A percentile compares a stretch with the other conserved stretches of the same genome.
Conservation (phyloP, 2,888 invertebrate species). For the Erebia aethiops region DNA sequence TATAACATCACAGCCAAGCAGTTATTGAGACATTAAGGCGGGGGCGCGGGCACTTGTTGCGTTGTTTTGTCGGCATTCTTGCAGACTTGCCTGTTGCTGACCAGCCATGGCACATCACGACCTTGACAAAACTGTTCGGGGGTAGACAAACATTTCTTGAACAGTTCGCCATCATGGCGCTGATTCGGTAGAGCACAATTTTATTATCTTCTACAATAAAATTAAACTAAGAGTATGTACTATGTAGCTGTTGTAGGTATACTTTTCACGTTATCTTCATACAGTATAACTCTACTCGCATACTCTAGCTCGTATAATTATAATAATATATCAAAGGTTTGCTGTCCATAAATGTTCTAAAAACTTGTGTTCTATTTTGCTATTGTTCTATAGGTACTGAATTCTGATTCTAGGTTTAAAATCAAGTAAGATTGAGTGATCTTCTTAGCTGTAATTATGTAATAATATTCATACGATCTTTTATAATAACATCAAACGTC, state of each 20-base stretch:
- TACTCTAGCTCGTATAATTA: not conserved
- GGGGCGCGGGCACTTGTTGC: slow-evolving; percentile 77
- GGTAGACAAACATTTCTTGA: slow-evolving; percentile 14
- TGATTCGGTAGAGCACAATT: not conserved
- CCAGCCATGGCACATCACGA: slow-evolving; percentile 68
- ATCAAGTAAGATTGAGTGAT: slow-evolving; percentile 19
- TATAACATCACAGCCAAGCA: slow-evolving; percentile 18
- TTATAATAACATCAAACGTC: slow-evolving; percentile 37
- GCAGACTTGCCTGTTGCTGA: slow-evolving; percentile 60
- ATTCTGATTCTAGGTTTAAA: not conserved
- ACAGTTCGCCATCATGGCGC: not conserved
- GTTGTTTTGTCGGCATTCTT: slow-evolving; percentile 74
- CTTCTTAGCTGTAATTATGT: slow-evolving; percentile 30
- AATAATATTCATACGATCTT: slow-evolving; percentile 30
- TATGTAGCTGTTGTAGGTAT: no score
- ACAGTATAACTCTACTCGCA: not conserved
- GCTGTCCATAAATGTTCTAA: no score
- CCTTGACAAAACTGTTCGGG: slow-evolving; percentile 59
- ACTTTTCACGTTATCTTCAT: no score
- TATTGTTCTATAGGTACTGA: no score
- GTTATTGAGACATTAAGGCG: slow-evolving; percentile 47
- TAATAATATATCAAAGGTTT: no score
- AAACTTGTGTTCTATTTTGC: no score
- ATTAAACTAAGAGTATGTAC: no score
- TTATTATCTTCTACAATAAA: no score